These are phyloP conservation scores for Chaetophractus vellerosus DNA, from an alignment of 2,797 vertebrate species.

Conservation along the genomic window DNA sequence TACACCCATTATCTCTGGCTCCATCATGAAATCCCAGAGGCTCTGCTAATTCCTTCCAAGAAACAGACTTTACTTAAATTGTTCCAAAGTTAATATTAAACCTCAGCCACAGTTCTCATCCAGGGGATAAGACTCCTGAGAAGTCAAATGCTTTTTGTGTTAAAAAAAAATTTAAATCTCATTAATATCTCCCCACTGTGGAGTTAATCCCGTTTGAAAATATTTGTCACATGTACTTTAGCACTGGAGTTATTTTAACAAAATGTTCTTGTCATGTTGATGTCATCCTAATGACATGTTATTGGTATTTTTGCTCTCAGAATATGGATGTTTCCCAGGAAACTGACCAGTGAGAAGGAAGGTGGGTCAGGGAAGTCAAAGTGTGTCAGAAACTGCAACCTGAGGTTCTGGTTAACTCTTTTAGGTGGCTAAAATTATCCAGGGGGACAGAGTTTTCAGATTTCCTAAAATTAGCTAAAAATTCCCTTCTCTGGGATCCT, in stretches of 20 bases:
- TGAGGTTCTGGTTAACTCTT: not conserved
- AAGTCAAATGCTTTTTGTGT: not conserved
- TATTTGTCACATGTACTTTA: slow-evolving; percentile 19
- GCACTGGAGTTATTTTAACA: slow-evolving; percentile 62
- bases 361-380: slow-evolving; percentile 29
- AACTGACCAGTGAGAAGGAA: slow-evolving; percentile 53
- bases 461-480: not conserved
- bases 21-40: not conserved
- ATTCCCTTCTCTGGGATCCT: not conserved
- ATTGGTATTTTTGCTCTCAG: slow-evolving; percentile 58
- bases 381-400: not conserved
- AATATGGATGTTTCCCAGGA: slow-evolving; percentile 72
- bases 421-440: not conserved
- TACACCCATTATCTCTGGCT: not conserved
- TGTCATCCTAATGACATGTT: slow-evolving; percentile 59
- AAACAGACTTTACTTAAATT: slow-evolving; percentile 16
- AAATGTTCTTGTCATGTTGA: slow-evolving; percentile 69
- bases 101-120: not conserved
- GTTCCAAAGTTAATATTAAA: slow-evolving; percentile 59
- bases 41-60: slow-evolving; percentile 21
- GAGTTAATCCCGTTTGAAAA: slow-evolving; percentile 64
- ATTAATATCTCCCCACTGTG: not conserved
- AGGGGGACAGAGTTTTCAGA: not conserved
- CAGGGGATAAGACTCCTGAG: not conserved
- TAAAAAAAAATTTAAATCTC: not conserved